Conservation (phyloP, 2,113 vertebrate genomes). For the Hippocampus mohnikei region DNA sequence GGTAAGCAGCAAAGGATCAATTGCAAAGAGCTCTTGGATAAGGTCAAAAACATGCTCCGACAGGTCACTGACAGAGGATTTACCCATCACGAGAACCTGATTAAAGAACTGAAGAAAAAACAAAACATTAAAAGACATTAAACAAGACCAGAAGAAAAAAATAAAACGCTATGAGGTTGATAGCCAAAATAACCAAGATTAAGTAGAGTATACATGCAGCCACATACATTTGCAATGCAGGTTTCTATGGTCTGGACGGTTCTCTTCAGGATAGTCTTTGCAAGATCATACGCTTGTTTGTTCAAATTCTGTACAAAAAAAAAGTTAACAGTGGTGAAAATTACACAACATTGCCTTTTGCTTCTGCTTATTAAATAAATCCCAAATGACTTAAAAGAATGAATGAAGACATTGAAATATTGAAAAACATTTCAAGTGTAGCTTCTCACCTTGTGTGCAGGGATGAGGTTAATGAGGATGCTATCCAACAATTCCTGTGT, state of each 20-base stretch:
- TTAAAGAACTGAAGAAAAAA: slow-evolving; percentile 87
- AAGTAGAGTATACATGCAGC: neutral
- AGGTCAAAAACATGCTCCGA: slow-evolving; percentile 98
- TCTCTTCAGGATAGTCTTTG: slow-evolving; percentile 94
- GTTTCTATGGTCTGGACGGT: slow-evolving; percentile 97
- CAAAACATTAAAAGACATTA: slow-evolving; percentile 4
- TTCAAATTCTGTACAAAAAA: slow-evolving; percentile 86
- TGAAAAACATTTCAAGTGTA: neutral
- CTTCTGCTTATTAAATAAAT: neutral
- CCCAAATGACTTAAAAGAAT: neutral
- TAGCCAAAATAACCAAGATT: neutral
- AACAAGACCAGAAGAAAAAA: neutral
- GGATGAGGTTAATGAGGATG: slow-evolving; percentile 98
- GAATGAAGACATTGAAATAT: neutral
- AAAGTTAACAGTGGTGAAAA: slow-evolving; percentile 5
- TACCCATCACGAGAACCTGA: slow-evolving; percentile 97
- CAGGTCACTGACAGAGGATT: slow-evolving; percentile 96
- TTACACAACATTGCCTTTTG: neutral
- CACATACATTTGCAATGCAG: slow-evolving; percentile 93
- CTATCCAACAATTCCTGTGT: slow-evolving; percentile 97
- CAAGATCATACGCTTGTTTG: slow-evolving; percentile 96
- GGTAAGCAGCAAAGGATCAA: slow-evolving; percentile 91
- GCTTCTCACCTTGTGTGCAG: slow-evolving; percentile 87
- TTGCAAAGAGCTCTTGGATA: slow-evolving; percentile 97
- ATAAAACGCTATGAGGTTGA: neutral